Base-by-base conservation (phyloP, 2,113 vertebrate genomes). In the Rhombomys opimus region DNA sequence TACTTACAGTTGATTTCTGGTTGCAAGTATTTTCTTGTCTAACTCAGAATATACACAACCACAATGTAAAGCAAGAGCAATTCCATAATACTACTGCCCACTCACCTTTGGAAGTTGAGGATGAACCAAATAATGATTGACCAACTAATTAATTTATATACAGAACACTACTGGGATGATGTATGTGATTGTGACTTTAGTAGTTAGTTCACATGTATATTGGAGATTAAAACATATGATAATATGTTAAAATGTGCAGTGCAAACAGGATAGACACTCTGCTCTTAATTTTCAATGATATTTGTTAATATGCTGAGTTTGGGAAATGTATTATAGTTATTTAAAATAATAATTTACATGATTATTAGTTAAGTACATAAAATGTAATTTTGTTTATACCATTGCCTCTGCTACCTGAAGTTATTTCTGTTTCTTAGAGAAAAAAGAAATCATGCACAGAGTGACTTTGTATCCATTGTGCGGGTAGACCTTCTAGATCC, bases 301-400 rank as follows among this genome's bases (percentile, higher is more conserved):
- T 76, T 46, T 94, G 13, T 18, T 88, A 95, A 90, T 41, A 57
- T 11, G 50, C 23, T 84, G 4, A 5, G 14, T 86, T 90, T 95
- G 17, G 82, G 18, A 91, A 7, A 46, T 68, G 5, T 1, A 78
- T 93, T 52, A 61, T 6, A 87, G 32, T 70, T 54, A 93, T 50
- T 89, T 80, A 7, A 27, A 93, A 91, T 81, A 61, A 57, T 72
- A 85, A 77, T 87, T 91, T 88, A 94, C 27, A 63, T 35, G 3
- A 23, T 59, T 95, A 54, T 92, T 84, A 92, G 65, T 76, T 25
- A 72, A 90, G 68, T 63, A 73, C 35, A 82, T 93, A 87, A 92
- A 94, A 87, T 18, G 61, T 87, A 87, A 76, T 59, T 77, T 90
- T 94, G 32, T 65, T 84, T 89, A 67, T 0, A 77, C 12, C 67